A percentile compares a stretch with the other conserved stretches of the same genome.
Conservation (phyloP, 2,888 invertebrate genomes). For the Neria commutata region DNA sequence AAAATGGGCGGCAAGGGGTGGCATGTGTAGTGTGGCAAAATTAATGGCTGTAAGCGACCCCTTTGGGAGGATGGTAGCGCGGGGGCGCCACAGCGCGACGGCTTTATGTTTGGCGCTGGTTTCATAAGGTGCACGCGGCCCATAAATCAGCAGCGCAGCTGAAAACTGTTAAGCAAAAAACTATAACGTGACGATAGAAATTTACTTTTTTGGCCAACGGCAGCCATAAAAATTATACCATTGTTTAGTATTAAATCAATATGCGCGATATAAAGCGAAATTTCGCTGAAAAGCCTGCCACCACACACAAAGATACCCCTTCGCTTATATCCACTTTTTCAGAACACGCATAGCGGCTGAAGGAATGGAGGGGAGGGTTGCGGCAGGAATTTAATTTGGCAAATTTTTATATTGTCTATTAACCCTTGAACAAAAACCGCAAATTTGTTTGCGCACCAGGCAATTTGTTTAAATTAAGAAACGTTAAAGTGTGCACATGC, state of each 20-base stretch:
- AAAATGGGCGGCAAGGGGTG: too few relatives aligned
- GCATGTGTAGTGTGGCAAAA: neutral
- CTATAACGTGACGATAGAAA: neutral
- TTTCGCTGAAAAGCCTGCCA: neutral
- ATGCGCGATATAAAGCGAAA: neutral
- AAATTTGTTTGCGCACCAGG: constrained; percentile 15
- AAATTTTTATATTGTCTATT: constrained; percentile 28
- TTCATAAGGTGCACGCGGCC: neutral
- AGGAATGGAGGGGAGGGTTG: neutral
- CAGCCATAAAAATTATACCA: too few relatives aligned
- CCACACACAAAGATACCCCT: neutral
- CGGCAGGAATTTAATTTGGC: constrained; percentile 20
- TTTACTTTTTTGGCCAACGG: neutral
- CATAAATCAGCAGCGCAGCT: neutral
- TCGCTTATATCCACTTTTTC: too few relatives aligned
- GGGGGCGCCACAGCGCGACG: too few relatives aligned
- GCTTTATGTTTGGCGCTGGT: neutral
- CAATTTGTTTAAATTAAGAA: neutral
- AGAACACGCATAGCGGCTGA: too few relatives aligned
- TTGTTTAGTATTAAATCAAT: constrained; percentile 1
- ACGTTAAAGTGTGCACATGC: neutral
- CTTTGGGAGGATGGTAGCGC: neutral
- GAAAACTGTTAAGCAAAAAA: neutral
- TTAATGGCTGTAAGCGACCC: neutral
- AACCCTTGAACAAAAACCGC: constrained; percentile 18